Conservation (phyloP, 2,888 invertebrate species). For the Brachyptera putata region DNA sequence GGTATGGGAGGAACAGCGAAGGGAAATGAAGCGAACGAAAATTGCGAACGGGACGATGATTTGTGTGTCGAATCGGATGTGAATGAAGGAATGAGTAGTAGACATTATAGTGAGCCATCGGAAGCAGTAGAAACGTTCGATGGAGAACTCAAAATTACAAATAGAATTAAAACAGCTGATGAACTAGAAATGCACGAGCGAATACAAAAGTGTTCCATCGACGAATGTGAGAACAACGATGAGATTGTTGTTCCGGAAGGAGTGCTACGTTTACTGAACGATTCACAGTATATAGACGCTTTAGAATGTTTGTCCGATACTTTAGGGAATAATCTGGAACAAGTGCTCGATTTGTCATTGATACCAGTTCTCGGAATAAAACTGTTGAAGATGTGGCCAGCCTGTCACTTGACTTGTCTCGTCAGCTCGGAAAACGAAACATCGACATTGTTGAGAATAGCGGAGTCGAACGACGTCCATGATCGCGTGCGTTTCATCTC, state of each 20-base stretch:
- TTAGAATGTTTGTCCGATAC: conserved; percentile 38
- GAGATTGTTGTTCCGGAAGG: conserved; percentile 36
- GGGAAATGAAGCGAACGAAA: too few relatives aligned
- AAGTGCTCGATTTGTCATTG: conserved; percentile 55
- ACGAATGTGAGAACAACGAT: too few relatives aligned
- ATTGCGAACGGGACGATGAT: too few relatives aligned
- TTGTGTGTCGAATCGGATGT: too few relatives aligned
- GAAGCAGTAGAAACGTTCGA: too few relatives aligned
- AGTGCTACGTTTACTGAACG: conserved; percentile 50
- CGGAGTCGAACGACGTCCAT: conserved; percentile 48
- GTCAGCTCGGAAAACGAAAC: conserved; percentile 45
- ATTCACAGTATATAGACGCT: conserved; percentile 46
- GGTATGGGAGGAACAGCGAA: too few relatives aligned
- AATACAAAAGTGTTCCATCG: too few relatives aligned
- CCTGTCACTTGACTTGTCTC: conserved; percentile 43
- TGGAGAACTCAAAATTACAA: conserved; percentile 34
- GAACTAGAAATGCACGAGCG: conserved; percentile 36
- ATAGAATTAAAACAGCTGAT: too few relatives aligned
- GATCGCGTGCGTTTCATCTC: too few relatives aligned
- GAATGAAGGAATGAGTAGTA: too few relatives aligned
- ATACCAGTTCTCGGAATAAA: conserved; percentile 60
- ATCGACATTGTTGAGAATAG: conserved; percentile 47
- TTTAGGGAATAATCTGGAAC: conserved; percentile 19
- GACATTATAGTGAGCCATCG: too few relatives aligned
- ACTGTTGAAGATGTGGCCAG: conserved; percentile 50